Evolutionary conservation across 2,113 vertebrate species (phyloP).

Genomic region (Ornithorhynchus anatinus): DNA sequence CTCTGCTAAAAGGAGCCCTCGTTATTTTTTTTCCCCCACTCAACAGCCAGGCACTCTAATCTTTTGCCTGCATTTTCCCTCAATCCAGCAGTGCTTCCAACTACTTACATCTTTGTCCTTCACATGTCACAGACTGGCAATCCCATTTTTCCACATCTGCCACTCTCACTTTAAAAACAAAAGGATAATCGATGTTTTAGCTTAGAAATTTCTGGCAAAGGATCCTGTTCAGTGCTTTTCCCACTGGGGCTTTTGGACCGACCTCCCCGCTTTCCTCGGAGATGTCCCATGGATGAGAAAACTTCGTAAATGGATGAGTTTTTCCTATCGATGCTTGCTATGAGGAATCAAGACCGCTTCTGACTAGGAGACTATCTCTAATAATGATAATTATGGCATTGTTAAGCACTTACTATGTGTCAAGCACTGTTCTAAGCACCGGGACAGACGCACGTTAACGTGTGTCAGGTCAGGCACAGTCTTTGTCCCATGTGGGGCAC

Average conservation of each 20-base stretch:
- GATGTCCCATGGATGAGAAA: not conserved
- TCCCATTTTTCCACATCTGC: slow-evolving; percentile 24
- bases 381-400: too few species aligned
- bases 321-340: not conserved
- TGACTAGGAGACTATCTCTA: too few species aligned
- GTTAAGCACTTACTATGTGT: too few species aligned
- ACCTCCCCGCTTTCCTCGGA: not conserved
- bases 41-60: too few species aligned
- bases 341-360: too few species aligned
- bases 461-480: too few species aligned
- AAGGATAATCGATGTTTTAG: not conserved
- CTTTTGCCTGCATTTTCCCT: not conserved
- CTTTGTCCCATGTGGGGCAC: too few species aligned
- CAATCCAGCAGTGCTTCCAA: not conserved
- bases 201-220: not conserved
- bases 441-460: too few species aligned
- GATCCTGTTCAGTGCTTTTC: not conserved
- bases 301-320: not conserved
- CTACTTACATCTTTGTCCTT: slow-evolving; percentile 56
- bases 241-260: not conserved
- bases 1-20: too few species aligned
- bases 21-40: too few species aligned
- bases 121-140: slow-evolving; percentile 1
- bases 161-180: slow-evolving; percentile 42
- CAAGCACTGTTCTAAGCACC: too few species aligned